A percentile compares a stretch with the other conserved stretches of the same genome.
Evolutionary conservation across 1,140 invertebrate genomes (phyloP).

Genomic region (Drosophila serrata): DNA sequence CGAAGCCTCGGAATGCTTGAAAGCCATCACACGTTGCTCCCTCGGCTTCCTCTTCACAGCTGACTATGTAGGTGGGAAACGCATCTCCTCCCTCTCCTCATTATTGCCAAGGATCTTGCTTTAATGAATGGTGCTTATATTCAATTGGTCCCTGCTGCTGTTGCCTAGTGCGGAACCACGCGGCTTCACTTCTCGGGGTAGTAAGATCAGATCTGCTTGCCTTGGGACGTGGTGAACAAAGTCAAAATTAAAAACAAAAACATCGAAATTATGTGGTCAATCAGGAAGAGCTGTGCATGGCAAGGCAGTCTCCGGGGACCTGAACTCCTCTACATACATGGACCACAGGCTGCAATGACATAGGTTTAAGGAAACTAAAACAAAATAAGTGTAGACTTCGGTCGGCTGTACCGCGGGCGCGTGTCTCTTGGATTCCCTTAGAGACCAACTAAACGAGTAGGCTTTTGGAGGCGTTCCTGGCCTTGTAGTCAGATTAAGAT

Average conservation of each 20-base stretch:
- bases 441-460: conserved; percentile 59
- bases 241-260: conserved; percentile 7
- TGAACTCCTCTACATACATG: neutral
- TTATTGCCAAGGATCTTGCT: neutral
- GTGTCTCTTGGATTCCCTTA: conserved; percentile 83
- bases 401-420: conserved; percentile 61
- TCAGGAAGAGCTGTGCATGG: neutral
- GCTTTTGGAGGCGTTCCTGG: conserved; percentile 12
- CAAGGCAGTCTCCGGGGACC: neutral
- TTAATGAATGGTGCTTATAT: conserved; percentile 15
- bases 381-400: conserved; percentile 35
- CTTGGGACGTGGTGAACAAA: conserved; percentile 29
- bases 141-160: conserved; percentile 10
- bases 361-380: conserved; percentile 37
- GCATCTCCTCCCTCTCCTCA: conserved; percentile 1
- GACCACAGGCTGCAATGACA: conserved; percentile 30
- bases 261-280: neutral
- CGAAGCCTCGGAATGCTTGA: conserved; percentile 2
- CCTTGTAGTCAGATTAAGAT: conserved; percentile 3
- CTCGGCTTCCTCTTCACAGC: conserved; percentile 12
- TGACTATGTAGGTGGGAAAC: neutral
- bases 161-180: conserved; percentile 9
- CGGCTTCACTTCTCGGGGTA: conserved; percentile 13
- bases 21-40: conserved; percentile 3
- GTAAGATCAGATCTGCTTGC: conserved; percentile 7